A percentile compares a stretch with the other conserved stretches of the same genome.
phyloP scores from a whole-genome alignment of 2,113 vertebrate genomes.

The Caloenas nicobarica region DNA sequence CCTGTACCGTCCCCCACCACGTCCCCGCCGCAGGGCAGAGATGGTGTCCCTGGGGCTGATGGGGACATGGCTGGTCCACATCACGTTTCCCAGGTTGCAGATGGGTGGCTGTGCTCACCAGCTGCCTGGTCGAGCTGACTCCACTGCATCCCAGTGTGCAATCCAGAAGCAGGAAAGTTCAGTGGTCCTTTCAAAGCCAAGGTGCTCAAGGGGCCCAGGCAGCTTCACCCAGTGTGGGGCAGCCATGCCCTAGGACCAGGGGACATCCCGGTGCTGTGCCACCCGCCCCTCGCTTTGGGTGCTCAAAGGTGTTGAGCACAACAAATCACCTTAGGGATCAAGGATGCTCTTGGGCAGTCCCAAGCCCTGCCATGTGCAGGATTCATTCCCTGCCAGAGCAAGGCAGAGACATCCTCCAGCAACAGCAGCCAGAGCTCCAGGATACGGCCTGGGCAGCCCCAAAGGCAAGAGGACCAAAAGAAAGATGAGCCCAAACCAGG shows the following conservation, averaged over 20 bases:
- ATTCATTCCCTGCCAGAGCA: not conserved
- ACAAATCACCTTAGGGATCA: accelerated
- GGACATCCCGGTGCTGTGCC: not conserved
- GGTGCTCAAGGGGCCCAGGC: accelerated
- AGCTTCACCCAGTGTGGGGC: not conserved
- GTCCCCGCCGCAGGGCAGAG: not conserved
- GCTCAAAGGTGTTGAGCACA: accelerated
- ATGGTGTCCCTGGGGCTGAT: not conserved
- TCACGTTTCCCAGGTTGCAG: not conserved
- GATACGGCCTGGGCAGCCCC: not conserved
- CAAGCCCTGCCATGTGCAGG: not conserved
- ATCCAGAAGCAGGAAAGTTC: not conserved
- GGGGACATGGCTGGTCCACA: not conserved
- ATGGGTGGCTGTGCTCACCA: not conserved
- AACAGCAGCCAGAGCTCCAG: not conserved
- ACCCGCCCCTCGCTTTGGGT: not conserved
- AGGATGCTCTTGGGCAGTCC: not conserved
- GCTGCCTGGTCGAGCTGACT: not conserved
- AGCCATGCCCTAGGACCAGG: not conserved
- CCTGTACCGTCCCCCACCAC: accelerated
- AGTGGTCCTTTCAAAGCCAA: not conserved
- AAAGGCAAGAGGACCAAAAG: not conserved
- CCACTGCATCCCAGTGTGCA: accelerated
- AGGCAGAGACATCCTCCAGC: not conserved
- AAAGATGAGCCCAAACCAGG: not conserved